Evolutionary conservation across 2,113 vertebrate species (phyloP), one percentile per base, ranked within the genome.

Genomic region (Ornithorhynchus anatinus): DNA sequence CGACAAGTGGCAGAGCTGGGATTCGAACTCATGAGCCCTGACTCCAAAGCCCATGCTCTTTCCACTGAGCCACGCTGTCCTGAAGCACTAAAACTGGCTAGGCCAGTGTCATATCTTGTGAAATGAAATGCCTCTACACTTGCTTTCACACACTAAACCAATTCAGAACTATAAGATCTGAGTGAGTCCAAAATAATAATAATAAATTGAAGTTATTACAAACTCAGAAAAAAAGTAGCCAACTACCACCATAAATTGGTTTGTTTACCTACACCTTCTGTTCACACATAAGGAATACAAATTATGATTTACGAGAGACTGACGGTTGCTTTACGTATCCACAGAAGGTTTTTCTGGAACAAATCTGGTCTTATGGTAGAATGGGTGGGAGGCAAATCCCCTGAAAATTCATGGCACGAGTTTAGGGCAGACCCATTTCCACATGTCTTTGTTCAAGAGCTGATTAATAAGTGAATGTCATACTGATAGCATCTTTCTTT

Each of bases 211-310:
- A 11, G 19, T 66, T 33, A 69, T 3, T 43, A 27, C 32, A 61
- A 75, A 57, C 59, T 82, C 52, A 68, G 19, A 33, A 22, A 42
- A 62, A 71, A 68, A 76, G 50, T 14, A 79, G 39, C 52, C 53
- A 69, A 74, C 58, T 66, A 77, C 52, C 59, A 72, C 45, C n/a
- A n/a, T n/a, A 75, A 85, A 69, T 66, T 40, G 32, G 54, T 85
- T 85, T 87, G 66, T 83, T 85, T 87, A 83, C 62, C 72, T 85
- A 42, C 32, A 79, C 77, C 77, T 75, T 85, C 75, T 83, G 77
- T 85, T 83, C 75, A 54, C 50, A 83, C 72, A 83, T 81, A 85
- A 74, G 75, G 62, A 77, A 57, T 12, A 72, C 66, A 81, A 79
- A 85, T 87, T 72, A 79, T 72, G 69, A 83, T 83, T 85, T 85